Evolutionary conservation across 2,113 vertebrate species (phyloP).

Genomic region (Mastomys coucha): DNA sequence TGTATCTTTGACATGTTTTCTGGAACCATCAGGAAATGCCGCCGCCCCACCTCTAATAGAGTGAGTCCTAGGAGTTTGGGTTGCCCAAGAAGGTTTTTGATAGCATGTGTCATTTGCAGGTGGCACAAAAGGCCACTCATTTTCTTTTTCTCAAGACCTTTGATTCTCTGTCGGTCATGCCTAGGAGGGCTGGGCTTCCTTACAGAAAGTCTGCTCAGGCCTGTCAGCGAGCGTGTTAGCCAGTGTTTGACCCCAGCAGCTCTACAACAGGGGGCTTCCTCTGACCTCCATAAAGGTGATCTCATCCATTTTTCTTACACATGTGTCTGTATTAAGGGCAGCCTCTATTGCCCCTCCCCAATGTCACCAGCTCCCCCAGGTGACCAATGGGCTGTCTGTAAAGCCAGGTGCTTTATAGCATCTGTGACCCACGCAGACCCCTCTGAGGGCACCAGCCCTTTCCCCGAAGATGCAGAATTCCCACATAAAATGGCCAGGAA

Average conservation of each 20-base stretch:
- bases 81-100: neutral
- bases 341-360: neutral
- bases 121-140: neutral
- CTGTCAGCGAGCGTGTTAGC: neutral
- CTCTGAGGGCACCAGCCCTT: neutral
- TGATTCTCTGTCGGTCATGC: neutral
- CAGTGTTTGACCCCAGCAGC: neutral
- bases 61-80: neutral
- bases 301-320: neutral
- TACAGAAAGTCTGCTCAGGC: neutral
- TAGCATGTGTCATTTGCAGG: neutral
- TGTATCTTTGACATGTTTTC: neutral
- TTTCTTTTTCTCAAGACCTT: constrained; percentile 52
- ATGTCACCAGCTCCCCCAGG: neutral
- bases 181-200: neutral
- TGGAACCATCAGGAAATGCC: neutral
- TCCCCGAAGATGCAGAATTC: neutral
- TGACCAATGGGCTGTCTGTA: neutral
- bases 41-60: neutral
- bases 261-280: neutral
- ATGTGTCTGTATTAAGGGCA: neutral
- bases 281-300: neutral
- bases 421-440: neutral
- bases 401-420: constrained; percentile 9
- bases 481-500: neutral